Evolutionary conservation across 2,113 vertebrate species (phyloP).

Genomic region (Blennius ocellaris): DNA sequence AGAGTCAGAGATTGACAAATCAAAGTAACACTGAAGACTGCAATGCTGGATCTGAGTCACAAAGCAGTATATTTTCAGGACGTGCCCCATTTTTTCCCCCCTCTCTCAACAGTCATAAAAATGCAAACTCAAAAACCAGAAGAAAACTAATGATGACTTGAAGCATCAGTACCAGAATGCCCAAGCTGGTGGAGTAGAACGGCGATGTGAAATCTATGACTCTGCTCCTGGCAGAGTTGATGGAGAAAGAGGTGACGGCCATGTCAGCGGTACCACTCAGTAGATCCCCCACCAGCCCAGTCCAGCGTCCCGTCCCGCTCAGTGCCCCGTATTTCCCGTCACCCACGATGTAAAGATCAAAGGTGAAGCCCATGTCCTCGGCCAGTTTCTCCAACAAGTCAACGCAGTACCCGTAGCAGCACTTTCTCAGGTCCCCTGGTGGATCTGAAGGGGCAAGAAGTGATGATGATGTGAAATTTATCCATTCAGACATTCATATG

Average conservation of each 20-base stretch:
- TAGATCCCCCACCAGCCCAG: conserved; percentile 93
- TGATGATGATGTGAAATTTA: conserved; percentile 28
- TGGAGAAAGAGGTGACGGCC: conserved; percentile 97
- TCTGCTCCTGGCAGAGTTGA: conserved; percentile 93
- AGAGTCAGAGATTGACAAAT: conserved; percentile 33
- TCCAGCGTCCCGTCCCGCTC: conserved; percentile 90
- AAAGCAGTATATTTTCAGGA: conserved; percentile 6
- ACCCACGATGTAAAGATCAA: conserved; percentile 94
- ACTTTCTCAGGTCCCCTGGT: conserved; percentile 84
- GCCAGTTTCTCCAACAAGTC: conserved; percentile 93
- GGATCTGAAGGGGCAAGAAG: conserved; percentile 52
- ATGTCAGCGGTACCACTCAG: conserved; percentile 90
- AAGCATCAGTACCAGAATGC: conserved; percentile 85
- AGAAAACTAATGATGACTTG: conserved; percentile 33
- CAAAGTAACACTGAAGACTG: conserved; percentile 29
- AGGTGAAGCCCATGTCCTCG: conserved; percentile 91
- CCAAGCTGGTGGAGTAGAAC: conserved; percentile 98
- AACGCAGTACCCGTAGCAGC: conserved; percentile 97
- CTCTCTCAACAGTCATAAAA: conserved; percentile 15
- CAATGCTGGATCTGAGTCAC: conserved; percentile 14
- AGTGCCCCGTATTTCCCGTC: conserved; percentile 93
- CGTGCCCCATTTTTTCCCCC: background rate
- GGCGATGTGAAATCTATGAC: conserved; percentile 97
- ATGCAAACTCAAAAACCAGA: conserved; percentile 14
- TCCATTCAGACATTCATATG: background rate